Conservation (phyloP, 2,113 vertebrate species). For the Dunckerocampus dactyliophorus region DNA sequence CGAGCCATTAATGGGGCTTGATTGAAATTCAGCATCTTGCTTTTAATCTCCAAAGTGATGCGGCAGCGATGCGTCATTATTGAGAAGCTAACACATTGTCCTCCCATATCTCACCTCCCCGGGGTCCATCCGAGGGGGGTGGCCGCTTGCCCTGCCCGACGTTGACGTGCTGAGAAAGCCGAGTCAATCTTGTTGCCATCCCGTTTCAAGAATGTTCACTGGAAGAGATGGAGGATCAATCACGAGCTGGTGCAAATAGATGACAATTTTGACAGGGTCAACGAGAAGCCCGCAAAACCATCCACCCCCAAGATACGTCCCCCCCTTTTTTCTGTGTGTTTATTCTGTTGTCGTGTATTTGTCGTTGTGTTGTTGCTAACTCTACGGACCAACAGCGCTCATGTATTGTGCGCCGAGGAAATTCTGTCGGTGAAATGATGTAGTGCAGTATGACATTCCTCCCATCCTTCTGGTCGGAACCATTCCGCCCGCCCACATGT, state of each 20-base stretch:
- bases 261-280: background rate
- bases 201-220: no score
- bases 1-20: slow-evolving; percentile 70
- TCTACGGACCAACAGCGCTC: slow-evolving; percentile 47
- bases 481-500: slow-evolving; percentile 32
- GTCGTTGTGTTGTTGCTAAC: slow-evolving; percentile 64
- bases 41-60: slow-evolving; percentile 81
- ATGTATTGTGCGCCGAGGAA: slow-evolving; percentile 21
- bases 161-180: slow-evolving; percentile 58
- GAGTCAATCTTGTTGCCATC: slow-evolving; percentile 47
- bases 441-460: slow-evolving; percentile 54
- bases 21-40: slow-evolving; percentile 80
- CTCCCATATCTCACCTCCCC: slow-evolving; percentile 54
- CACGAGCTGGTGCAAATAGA: slow-evolving; percentile 30
- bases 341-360: slow-evolving; percentile 67
- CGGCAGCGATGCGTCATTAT: slow-evolving; percentile 72
- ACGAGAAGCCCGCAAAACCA: slow-evolving; percentile 30
- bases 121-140: background rate
- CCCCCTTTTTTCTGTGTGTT: slow-evolving; percentile 47
- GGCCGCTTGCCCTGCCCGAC: slow-evolving; percentile 32
- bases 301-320: background rate
- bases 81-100: slow-evolving; percentile 67
- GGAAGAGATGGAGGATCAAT: slow-evolving; percentile 65
- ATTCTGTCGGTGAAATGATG: slow-evolving; percentile 45
- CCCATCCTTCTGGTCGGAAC: slow-evolving; percentile 21